Evolutionary conservation across 2,888 invertebrate species (phyloP), one percentile per base, ranked within the genome.

Genomic region (Aleiodes leptofemur): DNA sequence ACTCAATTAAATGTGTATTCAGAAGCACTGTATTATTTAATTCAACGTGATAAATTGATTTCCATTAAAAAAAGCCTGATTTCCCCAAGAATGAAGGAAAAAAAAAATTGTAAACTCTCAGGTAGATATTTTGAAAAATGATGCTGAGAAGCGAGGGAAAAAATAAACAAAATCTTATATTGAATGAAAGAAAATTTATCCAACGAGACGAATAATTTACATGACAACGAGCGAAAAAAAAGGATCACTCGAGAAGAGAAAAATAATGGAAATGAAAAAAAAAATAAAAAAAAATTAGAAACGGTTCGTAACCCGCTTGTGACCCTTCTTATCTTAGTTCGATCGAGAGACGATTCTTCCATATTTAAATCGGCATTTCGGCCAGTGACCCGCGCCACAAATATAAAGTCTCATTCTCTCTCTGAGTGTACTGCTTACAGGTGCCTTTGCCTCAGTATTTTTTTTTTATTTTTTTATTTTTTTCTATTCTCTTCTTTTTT

Each of bases 291-390:
- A 61, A 61, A 64, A 31, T 16, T 50, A 64, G 38, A 72, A 61
- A 61, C 53, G 31, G 53, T 72, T 68, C 51, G 61, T 61, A 72
- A 72, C 72, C 72, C 16, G 72, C 61, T n/a, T 82, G 80, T 85
- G 84, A 87, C 87, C 34, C 72, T 43, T 34, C 78, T 80, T 80
- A 78, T 78, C 80, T 84, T 3, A 11, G 43, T 31, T 14, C 73
- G 87, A 88, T 88, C 86, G 82, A 83, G 81, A 68, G 75, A 77
- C 86, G 84, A 87, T 88, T 88, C 87, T 89, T 88, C 88, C 86
- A 89, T 86, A 87, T 88, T 88, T 86, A 87, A 88, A 87, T 83
- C 77, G 81, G 80, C 73, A 69, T 74, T 74, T 78, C 64, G 86
- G 86, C 80, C 86, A 86, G 80, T 86, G 86, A 86, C 86, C 86